Evolutionary conservation across 2,888 invertebrate genomes (phyloP).

Genomic region (Microchrysa polita): DNA sequence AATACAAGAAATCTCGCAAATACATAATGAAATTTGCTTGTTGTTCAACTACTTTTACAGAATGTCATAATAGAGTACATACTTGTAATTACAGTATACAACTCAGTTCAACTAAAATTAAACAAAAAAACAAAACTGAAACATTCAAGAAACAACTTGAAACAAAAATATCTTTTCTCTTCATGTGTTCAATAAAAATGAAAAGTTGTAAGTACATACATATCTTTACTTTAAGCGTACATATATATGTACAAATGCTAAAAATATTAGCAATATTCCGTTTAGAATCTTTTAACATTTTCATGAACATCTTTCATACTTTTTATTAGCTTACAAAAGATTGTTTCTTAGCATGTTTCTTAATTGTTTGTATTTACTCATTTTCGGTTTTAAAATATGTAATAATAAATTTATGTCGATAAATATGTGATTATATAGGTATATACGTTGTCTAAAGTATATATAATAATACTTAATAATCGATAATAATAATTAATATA

Average conservation of each 20-base stretch:
- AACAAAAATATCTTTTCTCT: neutral
- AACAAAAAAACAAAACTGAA: constrained; percentile 9
- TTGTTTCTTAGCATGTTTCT: constrained; percentile 36
- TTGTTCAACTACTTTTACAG: constrained; percentile 40
- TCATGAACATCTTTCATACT: neutral
- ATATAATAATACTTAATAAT: constrained; percentile 29
- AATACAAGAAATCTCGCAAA: constrained; percentile 41
- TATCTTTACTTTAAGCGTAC: constrained; percentile 5
- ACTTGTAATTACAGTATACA: too few relatives aligned
- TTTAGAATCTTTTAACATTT: constrained; percentile 28
- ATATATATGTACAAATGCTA: too few relatives aligned
- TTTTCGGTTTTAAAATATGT: constrained; percentile 31
- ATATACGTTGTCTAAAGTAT: constrained; percentile 16
- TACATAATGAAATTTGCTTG: constrained; percentile 36
- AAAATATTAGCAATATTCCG: neutral
- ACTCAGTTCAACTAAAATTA: too few relatives aligned
- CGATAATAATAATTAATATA: too few relatives aligned
- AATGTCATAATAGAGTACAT: constrained; percentile 36
- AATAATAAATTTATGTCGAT: constrained; percentile 38
- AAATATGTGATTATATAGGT: constrained; percentile 39
- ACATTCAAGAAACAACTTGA: constrained; percentile 43
- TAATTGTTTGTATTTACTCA: neutral
- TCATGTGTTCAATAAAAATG: neutral
- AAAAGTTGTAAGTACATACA: constrained; percentile 6
- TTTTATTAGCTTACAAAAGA: constrained; percentile 2